These are phyloP conservation scores for zebrafish (Danio rerio) DNA, from an alignment of 2,113 vertebrate species.

Conservation along the genomic window GRCz12tu NC_133193.1:39254001-39254500, in stretches of 20 bases:
- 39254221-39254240: slow-evolving; percentile 70
- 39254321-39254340: slow-evolving; percentile 59
- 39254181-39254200: slow-evolving; percentile 52
- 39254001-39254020: no score
- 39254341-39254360: slow-evolving; percentile 60
- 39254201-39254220: slow-evolving; percentile 57
- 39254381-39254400: slow-evolving; percentile 67
- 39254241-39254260: slow-evolving; percentile 74
- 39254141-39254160: background rate
- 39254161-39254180: background rate
- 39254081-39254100: no score
- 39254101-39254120: background rate
- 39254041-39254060: no score
- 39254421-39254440: slow-evolving; percentile 66
- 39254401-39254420: slow-evolving; percentile 68
- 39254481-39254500: background rate
- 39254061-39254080: no score
- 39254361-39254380: slow-evolving; percentile 34
- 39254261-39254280: slow-evolving; percentile 61
- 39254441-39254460: background rate
- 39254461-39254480: background rate
- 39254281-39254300: slow-evolving; percentile 55
- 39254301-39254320: slow-evolving; percentile 61
- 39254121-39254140: background rate
- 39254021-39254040: no score